These are phyloP conservation scores for Enteromius unitaeniatus DNA, from an alignment of 2,797 vertebrate genomes.

Conservation along the genomic window DNA sequence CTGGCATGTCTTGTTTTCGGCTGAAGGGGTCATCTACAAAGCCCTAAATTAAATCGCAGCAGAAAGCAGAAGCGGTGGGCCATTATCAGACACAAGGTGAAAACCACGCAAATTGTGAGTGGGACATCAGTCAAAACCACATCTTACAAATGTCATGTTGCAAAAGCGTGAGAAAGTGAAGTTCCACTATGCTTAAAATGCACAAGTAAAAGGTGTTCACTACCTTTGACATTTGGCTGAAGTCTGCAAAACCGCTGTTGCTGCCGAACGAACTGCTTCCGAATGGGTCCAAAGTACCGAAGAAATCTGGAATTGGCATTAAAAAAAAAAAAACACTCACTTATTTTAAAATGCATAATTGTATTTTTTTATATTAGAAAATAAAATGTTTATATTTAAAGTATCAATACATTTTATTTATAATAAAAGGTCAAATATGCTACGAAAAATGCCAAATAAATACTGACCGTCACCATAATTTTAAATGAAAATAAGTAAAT, in stretches of 20 bases:
- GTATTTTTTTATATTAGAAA: not conserved
- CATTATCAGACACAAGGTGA: not conserved
- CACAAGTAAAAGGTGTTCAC: slow-evolving; percentile 53
- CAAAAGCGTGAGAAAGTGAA: slow-evolving; percentile 3
- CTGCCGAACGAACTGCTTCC: slow-evolving; percentile 86
- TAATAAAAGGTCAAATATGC: not conserved
- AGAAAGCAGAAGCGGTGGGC: not conserved
- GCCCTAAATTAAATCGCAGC: slow-evolving; percentile 63
- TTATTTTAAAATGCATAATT: not conserved
- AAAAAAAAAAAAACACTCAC: not conserved
- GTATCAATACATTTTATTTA: not conserved
- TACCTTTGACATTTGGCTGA: slow-evolving; percentile 98
- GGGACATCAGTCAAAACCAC: slow-evolving; percentile 24
- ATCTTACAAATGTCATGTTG: slow-evolving; percentile 24
- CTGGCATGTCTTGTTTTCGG: slow-evolving; percentile 91
- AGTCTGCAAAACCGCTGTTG: slow-evolving; percentile 93
- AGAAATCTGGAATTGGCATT: slow-evolving; percentile 80
- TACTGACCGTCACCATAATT: not conserved
- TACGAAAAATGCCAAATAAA: not conserved
- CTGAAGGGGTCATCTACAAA: slow-evolving; percentile 93
- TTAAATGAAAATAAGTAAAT: not conserved
- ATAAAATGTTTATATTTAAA: not conserved
- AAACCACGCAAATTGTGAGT: not conserved
- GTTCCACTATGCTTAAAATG: not conserved
- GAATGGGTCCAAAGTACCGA: slow-evolving; percentile 92